Evolutionary conservation across 2,113 vertebrate species (phyloP).

Genomic region (Fukomys damarensis): DNA sequence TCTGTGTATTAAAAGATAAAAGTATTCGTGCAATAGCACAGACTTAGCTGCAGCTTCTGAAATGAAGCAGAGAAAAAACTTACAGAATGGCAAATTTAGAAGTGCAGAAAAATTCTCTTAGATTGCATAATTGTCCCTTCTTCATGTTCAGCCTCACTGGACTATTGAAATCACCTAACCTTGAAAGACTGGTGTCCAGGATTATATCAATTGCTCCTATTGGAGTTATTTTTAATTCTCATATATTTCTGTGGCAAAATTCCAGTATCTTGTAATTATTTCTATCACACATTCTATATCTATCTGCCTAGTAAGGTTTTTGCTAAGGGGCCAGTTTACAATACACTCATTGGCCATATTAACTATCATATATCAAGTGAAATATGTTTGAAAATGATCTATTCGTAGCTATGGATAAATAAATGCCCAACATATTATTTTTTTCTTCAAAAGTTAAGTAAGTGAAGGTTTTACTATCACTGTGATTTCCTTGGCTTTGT

Average conservation of each 20-base stretch:
- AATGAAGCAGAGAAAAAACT: not conserved
- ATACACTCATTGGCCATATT: not conserved
- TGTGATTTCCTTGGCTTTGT: not conserved
- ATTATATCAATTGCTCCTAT: not conserved
- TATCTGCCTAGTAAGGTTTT: not conserved
- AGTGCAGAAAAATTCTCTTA: not conserved
- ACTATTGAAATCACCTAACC: not conserved
- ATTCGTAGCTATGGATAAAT: not conserved
- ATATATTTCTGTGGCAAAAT: not conserved
- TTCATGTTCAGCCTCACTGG: not conserved
- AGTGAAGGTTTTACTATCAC: not conserved
- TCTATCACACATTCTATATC: not conserved
- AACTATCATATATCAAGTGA: not conserved
- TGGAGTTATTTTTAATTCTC: not conserved
- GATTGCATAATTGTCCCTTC: not conserved
- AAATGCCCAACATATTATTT: not conserved
- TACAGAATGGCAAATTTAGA: not conserved
- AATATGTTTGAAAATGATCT: not conserved
- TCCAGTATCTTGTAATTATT: not conserved
- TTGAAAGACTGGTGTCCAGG: not conserved
- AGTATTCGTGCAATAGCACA: not conserved
- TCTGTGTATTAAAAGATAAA: not conserved
- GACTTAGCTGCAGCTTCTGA: not conserved
- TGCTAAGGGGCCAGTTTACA: not conserved
- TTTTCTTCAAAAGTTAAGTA: not conserved